A percentile compares a stretch with the other conserved stretches of the same genome.
phyloP scores from a whole-genome alignment of 2,113 vertebrate species.

The Columbina picui region DNA sequence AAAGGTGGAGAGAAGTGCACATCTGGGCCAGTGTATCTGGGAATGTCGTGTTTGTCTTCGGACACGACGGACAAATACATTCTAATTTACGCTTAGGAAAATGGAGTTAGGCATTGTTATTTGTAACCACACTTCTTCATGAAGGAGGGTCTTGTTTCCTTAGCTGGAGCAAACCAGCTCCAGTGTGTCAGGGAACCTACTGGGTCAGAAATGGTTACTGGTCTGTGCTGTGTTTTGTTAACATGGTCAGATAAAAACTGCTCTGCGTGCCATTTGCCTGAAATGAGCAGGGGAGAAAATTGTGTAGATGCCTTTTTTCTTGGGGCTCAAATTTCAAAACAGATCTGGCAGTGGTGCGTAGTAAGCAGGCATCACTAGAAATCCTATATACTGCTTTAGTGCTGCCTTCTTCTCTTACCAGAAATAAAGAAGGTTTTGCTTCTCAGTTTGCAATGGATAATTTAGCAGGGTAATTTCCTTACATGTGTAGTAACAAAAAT shows the following conservation, averaged over 20 bases:
- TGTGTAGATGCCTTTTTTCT: background rate
- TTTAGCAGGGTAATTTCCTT: slow-evolving; percentile 40
- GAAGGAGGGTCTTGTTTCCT: background rate
- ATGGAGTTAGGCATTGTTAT: background rate
- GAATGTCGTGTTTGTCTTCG: background rate
- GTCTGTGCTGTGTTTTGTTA: background rate
- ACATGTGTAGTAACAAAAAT: background rate
- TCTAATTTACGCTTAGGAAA: background rate
- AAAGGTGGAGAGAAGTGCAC: background rate
- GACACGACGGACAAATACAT: background rate
- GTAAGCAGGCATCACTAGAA: background rate
- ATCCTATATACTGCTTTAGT: background rate
- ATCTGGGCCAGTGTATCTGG: background rate
- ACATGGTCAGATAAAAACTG: background rate
- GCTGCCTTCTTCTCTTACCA: background rate
- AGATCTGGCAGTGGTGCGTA: background rate
- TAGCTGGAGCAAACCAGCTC: background rate
- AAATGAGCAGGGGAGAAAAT: background rate
- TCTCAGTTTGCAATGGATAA: slow-evolving; percentile 38
- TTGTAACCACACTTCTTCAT: background rate
- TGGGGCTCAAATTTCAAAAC: slow-evolving; percentile 20
- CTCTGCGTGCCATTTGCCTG: background rate
- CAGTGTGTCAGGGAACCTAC: background rate
- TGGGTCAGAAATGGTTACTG: background rate
- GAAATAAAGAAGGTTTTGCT: background rate